These are phyloP conservation scores for Triplophysa tibetana DNA, from an alignment of 2,113 vertebrate genomes.

Conservation along the genomic window DNA sequence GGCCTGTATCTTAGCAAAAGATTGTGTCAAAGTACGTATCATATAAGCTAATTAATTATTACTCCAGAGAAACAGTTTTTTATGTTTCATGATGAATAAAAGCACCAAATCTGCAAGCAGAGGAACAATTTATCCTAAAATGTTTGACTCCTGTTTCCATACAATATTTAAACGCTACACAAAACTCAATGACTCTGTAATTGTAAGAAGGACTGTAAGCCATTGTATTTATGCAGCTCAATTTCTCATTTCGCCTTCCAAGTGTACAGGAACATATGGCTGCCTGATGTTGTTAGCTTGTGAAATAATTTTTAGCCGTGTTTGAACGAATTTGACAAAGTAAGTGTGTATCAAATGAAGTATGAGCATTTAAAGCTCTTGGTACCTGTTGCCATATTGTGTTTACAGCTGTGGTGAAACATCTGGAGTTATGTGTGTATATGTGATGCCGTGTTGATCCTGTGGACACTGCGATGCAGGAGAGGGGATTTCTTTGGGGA, in stretches of 20 bases:
- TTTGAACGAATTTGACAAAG: conserved; percentile 70
- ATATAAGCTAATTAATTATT: too few species aligned
- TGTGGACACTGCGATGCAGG: not conserved
- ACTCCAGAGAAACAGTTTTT: too few species aligned
- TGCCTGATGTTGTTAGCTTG: conserved; percentile 70
- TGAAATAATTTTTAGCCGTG: conserved; percentile 67
- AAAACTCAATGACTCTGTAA: not conserved
- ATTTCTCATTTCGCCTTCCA: conserved; percentile 60
- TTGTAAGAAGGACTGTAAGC: conserved; percentile 38
- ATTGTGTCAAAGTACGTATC: too few species aligned
- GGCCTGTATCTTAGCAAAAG: too few species aligned
- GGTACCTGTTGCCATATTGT: conserved; percentile 55
- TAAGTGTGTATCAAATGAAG: conserved; percentile 66
- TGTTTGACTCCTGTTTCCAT: not conserved
- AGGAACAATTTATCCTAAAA: too few species aligned
- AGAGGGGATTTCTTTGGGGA: not conserved
- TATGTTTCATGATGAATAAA: too few species aligned
- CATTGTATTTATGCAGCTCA: conserved; percentile 64
- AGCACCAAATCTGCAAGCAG: too few species aligned
- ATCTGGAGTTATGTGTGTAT: conserved; percentile 59
- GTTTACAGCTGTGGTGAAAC: conserved; percentile 65
- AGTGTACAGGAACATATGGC: conserved; percentile 66
- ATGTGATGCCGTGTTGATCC: not conserved
- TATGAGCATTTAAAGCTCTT: conserved; percentile 68
- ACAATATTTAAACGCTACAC: not conserved